Evolutionary conservation across 1,140 invertebrate genomes (phyloP).

Genomic region (Manduca sexta): DNA sequence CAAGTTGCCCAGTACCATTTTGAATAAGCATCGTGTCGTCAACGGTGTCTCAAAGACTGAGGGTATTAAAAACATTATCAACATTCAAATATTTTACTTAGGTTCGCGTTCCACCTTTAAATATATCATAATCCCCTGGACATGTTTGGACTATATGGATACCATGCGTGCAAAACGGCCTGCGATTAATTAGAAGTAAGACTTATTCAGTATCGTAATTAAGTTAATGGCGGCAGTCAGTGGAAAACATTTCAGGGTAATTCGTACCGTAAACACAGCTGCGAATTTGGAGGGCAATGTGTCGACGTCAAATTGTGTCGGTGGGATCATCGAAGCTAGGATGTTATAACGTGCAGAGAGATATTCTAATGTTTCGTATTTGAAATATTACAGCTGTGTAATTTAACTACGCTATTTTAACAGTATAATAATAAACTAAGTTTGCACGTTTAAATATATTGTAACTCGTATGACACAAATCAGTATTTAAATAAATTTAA

Average conservation of each 20-base stretch:
- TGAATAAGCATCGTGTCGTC: too few species aligned
- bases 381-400: not conserved
- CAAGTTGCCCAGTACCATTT: too few species aligned
- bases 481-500: too few species aligned
- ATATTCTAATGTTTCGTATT: not conserved
- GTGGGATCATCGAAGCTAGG: not conserved
- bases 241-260: constrained; percentile 1
- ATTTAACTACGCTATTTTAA: too few species aligned
- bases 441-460: too few species aligned
- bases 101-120: not conserved
- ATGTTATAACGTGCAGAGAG: not conserved
- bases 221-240: not conserved
- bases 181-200: not conserved
- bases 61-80: too few species aligned
- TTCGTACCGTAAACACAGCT: not conserved
- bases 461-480: too few species aligned
- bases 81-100: too few species aligned
- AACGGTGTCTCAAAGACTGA: too few species aligned
- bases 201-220: constrained; percentile 1
- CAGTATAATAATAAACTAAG: too few species aligned
- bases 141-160: not conserved
- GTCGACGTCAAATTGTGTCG: not conserved
- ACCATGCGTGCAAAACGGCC: not conserved
- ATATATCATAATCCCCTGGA: not conserved
- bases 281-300: not conserved